Evolutionary conservation across 2,797 vertebrate species (phyloP).

Genomic region (Eulemur albifrons): DNA sequence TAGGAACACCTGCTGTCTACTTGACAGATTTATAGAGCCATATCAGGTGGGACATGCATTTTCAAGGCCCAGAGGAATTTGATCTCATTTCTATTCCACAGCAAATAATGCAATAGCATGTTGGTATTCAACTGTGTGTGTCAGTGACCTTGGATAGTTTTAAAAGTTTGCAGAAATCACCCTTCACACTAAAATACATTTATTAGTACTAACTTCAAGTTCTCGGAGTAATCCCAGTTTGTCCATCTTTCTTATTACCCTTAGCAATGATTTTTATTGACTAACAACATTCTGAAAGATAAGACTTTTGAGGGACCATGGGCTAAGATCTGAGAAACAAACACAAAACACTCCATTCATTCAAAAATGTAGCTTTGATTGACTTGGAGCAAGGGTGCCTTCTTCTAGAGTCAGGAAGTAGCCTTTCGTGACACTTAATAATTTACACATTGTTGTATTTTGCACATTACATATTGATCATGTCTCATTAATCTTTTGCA

Average conservation of each 20-base stretch:
- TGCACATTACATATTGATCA: not conserved
- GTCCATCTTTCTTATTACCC: not conserved
- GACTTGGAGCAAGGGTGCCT: not conserved
- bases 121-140: not conserved
- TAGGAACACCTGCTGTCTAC: not conserved
- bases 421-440: not conserved
- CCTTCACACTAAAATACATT: not conserved
- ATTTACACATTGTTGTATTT: not conserved
- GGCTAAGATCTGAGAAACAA: not conserved
- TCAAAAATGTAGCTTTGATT: slow-evolving; percentile 22
- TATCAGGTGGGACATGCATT: slow-evolving; percentile 1
- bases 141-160: slow-evolving; percentile 34
- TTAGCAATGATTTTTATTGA: slow-evolving; percentile 9
- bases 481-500: not conserved
- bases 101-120: not conserved
- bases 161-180: slow-evolving; percentile 13
- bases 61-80: slow-evolving; percentile 45
- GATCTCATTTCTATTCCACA: slow-evolving; percentile 27
- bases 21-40: slow-evolving; percentile 55
- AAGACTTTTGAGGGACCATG: not conserved
- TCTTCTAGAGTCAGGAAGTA: not conserved
- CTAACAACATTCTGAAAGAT: not conserved
- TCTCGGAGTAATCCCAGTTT: not conserved
- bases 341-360: not conserved
- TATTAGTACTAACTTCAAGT: not conserved